Base-by-base conservation (phyloP, 2,797 vertebrate species). In the Urocyon cinereoargenteus region DNA sequence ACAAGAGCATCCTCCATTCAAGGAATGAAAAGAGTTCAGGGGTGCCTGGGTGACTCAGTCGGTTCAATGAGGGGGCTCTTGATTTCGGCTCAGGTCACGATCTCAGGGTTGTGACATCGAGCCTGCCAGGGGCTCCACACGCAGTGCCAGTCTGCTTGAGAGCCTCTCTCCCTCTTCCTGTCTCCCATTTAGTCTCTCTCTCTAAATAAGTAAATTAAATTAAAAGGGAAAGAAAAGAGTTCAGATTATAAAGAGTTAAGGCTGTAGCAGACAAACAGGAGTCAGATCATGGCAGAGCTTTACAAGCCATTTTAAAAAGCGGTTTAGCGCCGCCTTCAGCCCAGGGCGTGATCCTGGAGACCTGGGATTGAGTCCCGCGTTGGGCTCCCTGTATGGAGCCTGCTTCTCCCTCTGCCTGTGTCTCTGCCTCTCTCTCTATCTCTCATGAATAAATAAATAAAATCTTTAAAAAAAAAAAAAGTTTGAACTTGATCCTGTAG, bases 401-500 rank as follows among this genome's bases (percentile, higher is more conserved):
- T 53, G 53, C 53, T 53, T 53, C 53, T 53, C 15, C 14, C 53
- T 53, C 53, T 53, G 13, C 53, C 53, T 53, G 13, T 53, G 13
- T 53, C 53, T 3, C 53, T 53, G 53, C 13, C 53, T 53, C 11
- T 53, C 53, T 51, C 51, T 53, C 51, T 53, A 1, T 53, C 13
- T 53, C 11, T 14, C 14, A 53, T 53, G 15, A 53, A 53, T 53
- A 53, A 53, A 53, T 53, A 53, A 53, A 53, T 53, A 53, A 53
- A 53, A 53, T 53, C 53, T 53, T 53, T 16, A n/a, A n/a, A n/a
- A n/a, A n/a, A 1, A 16, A 53, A 55, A 86, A 86, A 70, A 90
- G 28, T 94, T 92, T 86, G 26, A 79, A 85, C 73, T 86, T 89
- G 82, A 79, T 91, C 86, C 72, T 77, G 24, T 61, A 45, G 49